Base-by-base conservation (phyloP, 2,113 vertebrate species). In the Elephantulus edwardii region DNA sequence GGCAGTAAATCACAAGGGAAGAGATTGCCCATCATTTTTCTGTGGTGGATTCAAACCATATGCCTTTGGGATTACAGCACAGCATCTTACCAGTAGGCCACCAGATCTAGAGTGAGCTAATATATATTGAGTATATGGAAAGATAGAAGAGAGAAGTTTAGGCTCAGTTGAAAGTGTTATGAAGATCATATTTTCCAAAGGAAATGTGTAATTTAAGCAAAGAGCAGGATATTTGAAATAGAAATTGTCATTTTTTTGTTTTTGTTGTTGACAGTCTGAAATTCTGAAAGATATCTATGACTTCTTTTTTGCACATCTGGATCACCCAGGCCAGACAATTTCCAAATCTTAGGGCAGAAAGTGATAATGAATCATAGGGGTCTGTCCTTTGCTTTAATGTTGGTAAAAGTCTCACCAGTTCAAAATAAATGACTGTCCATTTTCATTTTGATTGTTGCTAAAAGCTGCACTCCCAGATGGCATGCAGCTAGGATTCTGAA, bases 191-290 rank as follows among this genome's bases (percentile, higher is more conserved):
- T 82, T 95, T 92, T 94, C 48, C 52, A 85, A 78, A 74, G 66
- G 88, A 87, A 88, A 85, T 83, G 81, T 28, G 71, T 89, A 35
- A 60, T 90, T 87, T 68, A 52, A 76, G 54, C 58, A 85, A 82
- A 91, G 56, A 62, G 16, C 33, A 86, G 50, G 86, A 44, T 71
- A 83, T 85, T 84, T 92, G n/a, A 52, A 88, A 83, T 79, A 30
- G 86, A 26, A 13, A 72, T 74, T 88, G 3, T 48, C 11, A 85
- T 46, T 82, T 78, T 85, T 46, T 78, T 68, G n/a, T n/a, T n/a
- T n/a, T n/a, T n/a, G n/a, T n/a, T 58, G 20, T 54, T 79, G 40
- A 75, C 12, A 88, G 26, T 72, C 62, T 46, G 86, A 48, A 89
- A 91, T 64, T 81, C 52, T 82, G 62, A 89, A 90, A 91, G 60